Conservation (phyloP, 1,140 invertebrate genomes). For the Tetramorium parvispinum region DNA sequence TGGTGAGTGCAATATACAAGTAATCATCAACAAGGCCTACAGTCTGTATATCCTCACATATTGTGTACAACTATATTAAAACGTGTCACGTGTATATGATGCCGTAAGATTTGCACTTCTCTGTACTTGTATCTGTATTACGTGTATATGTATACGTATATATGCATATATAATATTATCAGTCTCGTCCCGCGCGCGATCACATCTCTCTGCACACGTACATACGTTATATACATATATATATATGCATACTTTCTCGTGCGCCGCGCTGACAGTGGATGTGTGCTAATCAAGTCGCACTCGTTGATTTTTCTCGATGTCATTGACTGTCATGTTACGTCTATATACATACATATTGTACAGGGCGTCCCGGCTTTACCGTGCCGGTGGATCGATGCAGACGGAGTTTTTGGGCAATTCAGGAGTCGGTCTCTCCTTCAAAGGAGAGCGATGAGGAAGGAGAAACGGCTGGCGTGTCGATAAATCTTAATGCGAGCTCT, state of each 20-base stretch:
- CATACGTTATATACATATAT: conserved; percentile 12
- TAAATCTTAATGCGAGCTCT: background rate
- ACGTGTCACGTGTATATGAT: conserved; percentile 81
- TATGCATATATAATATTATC: conserved; percentile 56
- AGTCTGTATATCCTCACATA: conserved; percentile 81
- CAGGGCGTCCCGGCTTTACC: conserved; percentile 30
- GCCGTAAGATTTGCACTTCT: conserved; percentile 81
- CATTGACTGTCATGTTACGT: conserved; percentile 79
- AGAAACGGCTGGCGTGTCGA: background rate
- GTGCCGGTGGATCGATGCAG: background rate
- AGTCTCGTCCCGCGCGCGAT: conserved; percentile 40
- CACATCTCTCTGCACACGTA: background rate
- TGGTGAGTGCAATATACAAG: conserved; percentile 92
- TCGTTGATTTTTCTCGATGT: conserved; percentile 83
- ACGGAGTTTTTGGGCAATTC: conserved; percentile 9
- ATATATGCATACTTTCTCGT: conserved; percentile 42
- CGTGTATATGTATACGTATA: conserved; percentile 74
- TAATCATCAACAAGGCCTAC: conserved; percentile 80
- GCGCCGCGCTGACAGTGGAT: conserved; percentile 77
- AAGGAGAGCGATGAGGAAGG: background rate
- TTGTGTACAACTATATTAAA: conserved; percentile 80
- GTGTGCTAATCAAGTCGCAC: conserved; percentile 80
- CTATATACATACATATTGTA: conserved; percentile 72
- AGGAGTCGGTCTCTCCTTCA: conserved; percentile 22
- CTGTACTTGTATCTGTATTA: conserved; percentile 80